Conservation (phyloP, 2,797 vertebrate genomes). For the Enteromius radiatus region DNA sequence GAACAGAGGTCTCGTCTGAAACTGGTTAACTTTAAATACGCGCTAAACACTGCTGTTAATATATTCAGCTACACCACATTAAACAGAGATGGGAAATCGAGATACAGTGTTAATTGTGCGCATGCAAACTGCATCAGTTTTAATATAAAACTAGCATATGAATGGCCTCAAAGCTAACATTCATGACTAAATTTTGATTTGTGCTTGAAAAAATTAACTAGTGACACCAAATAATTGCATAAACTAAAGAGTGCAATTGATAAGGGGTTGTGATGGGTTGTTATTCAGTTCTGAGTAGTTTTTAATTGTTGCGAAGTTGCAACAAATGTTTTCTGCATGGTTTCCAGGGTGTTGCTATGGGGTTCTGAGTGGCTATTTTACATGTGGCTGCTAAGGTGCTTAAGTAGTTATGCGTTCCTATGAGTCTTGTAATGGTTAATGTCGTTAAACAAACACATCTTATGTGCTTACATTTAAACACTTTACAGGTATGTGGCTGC, state of each 20-base stretch:
- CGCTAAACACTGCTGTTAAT: constrained; percentile 3
- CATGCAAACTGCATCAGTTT: background rate
- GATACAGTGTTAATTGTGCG: background rate
- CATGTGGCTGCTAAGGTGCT: background rate
- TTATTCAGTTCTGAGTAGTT: background rate
- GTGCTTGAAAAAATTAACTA: background rate
- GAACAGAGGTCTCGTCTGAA: background rate
- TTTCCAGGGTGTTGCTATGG: background rate
- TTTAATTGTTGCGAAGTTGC: background rate
- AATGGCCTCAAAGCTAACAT: background rate
- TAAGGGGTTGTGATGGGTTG: too few relatives aligned
- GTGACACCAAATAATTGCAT: background rate
- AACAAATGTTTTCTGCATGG: background rate
- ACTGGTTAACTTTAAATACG: constrained; percentile 13
- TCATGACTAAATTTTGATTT: background rate
- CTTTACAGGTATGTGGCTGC: too few relatives aligned
- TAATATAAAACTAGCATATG: background rate
- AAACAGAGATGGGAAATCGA: background rate
- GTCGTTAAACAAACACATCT: too few relatives aligned
- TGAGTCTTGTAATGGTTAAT: background rate
- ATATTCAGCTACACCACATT: background rate
- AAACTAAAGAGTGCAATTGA: background rate
- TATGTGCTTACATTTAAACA: too few relatives aligned
- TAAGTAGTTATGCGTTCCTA: background rate
- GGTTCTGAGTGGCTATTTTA: background rate